These are phyloP conservation scores for Eristalinus sepulchralis DNA, from an alignment of 2,888 invertebrate species.

Conservation along the genomic window DNA sequence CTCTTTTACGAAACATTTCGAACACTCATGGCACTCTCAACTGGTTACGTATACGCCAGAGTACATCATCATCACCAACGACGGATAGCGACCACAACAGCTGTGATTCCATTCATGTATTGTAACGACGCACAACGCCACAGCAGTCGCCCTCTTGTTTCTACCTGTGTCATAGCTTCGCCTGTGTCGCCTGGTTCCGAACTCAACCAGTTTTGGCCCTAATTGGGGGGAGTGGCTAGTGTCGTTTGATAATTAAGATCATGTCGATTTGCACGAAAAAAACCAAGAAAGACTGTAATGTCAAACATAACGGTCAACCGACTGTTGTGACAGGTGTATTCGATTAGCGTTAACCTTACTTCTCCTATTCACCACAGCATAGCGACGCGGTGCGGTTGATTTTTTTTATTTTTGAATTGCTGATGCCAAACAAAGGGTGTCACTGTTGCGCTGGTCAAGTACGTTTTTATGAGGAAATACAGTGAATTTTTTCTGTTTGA, in stretches of 20 bases:
- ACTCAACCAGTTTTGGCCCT: neutral
- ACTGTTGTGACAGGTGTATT: conserved; percentile 16
- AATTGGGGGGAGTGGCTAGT: neutral
- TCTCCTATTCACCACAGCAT: neutral
- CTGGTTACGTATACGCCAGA: conserved; percentile 54
- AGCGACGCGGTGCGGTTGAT: neutral
- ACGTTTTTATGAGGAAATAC: conserved; percentile 18
- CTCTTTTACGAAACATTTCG: conserved; percentile 31
- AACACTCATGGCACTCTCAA: conserved; percentile 27
- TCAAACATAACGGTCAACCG: neutral
- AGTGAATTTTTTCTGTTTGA: too few relatives aligned
- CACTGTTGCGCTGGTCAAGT: conserved; percentile 33
- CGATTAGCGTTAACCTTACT: neutral
- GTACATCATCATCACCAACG: conserved; percentile 15
- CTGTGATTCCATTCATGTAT: neutral
- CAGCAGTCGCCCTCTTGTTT: conserved; percentile 18
- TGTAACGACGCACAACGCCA: neutral
- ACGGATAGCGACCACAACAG: neutral
- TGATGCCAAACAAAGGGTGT: conserved; percentile 6
- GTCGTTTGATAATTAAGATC: conserved; percentile 1
- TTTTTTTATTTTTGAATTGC: neutral
- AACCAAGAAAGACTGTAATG: neutral
- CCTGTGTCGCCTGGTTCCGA: neutral
- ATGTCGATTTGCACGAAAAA: neutral
- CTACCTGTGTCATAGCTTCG: neutral